Conservation (phyloP, 2,113 vertebrate species). For the Rhinolophus sinicus region DNA sequence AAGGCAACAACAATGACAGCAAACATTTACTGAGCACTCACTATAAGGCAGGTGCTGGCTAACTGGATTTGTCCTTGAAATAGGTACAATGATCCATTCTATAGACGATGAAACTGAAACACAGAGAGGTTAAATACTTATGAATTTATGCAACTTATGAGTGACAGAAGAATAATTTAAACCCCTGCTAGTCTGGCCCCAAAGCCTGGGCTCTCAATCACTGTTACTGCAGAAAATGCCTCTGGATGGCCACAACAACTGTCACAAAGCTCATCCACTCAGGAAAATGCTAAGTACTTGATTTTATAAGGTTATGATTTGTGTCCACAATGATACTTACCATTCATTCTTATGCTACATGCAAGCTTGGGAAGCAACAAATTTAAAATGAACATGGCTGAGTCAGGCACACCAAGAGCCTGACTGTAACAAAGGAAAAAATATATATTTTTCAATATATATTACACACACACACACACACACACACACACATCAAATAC, state of each 20-base stretch:
- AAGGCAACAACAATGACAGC: background rate
- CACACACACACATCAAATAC: background rate
- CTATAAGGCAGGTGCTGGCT: background rate
- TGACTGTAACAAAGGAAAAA: background rate
- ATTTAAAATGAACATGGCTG: background rate
- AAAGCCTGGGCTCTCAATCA: background rate
- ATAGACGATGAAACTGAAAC: background rate
- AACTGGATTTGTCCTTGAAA: background rate
- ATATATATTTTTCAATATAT: background rate
- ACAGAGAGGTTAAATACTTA: background rate
- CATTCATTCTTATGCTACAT: background rate
- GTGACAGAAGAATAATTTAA: background rate
- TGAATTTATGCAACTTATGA: background rate
- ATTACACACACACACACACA: background rate
- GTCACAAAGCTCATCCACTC: background rate
- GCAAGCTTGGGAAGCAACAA: background rate
- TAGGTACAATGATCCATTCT: background rate
- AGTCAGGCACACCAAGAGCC: background rate
- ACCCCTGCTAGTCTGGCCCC: background rate
- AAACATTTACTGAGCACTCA: background rate
- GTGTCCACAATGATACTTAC: background rate
- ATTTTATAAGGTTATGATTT: background rate
- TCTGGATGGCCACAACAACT: background rate
- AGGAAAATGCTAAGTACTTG: background rate
- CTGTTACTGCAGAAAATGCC: too few species aligned